Percentiles rank a stretch among this genome's conserved stretches.
These are phyloP conservation scores for Cirrhinus molitorella DNA, from an alignment of 2,797 vertebrate genomes.

Conservation along the genomic window DNA sequence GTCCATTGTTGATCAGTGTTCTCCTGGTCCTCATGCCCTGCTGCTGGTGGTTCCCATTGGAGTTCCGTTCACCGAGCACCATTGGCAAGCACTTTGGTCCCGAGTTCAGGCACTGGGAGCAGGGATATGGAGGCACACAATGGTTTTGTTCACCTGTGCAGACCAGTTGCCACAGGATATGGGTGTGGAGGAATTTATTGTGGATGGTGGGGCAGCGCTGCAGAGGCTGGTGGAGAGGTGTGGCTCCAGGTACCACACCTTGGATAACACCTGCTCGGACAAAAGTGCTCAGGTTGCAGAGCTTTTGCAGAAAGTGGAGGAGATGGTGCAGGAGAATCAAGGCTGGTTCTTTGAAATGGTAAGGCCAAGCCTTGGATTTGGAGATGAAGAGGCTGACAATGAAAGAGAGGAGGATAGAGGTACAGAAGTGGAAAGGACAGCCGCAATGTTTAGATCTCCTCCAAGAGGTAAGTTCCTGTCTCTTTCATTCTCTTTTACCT, in stretches of 20 bases:
- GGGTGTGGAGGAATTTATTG: conserved; percentile 80
- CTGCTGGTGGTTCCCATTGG: conserved; percentile 77
- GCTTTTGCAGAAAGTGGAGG: conserved; percentile 81
- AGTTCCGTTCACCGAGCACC: conserved; percentile 74
- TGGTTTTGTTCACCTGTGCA: conserved; percentile 78
- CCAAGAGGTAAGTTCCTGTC: conserved; percentile 74
- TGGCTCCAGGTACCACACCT: conserved; percentile 80
- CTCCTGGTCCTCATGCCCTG: conserved; percentile 78
- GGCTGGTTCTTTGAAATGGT: conserved; percentile 83
- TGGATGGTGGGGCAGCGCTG: conserved; percentile 76
- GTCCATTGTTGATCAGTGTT: conserved; percentile 68
- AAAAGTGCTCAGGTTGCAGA: conserved; percentile 79
- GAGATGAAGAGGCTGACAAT: conserved; percentile 73
- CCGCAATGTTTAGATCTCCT: conserved; percentile 80
- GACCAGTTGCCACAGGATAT: conserved; percentile 76
- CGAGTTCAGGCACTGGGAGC: conserved; percentile 76
- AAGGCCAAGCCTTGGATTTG: conserved; percentile 49
- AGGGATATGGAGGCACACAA: conserved; percentile 80
- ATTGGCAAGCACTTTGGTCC: conserved; percentile 75
- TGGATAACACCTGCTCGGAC: conserved; percentile 71
- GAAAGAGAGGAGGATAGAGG: conserved; percentile 77
- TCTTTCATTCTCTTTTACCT: background rate
- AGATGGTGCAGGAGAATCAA: conserved; percentile 81
- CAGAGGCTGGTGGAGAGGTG: conserved; percentile 82
- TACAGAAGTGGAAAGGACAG: conserved; percentile 74